A percentile compares a stretch with the other conserved stretches of the same genome.
These are phyloP conservation scores for Serranus cabrilla DNA, from an alignment of 2,797 vertebrate genomes.

Conservation along the genomic window DNA sequence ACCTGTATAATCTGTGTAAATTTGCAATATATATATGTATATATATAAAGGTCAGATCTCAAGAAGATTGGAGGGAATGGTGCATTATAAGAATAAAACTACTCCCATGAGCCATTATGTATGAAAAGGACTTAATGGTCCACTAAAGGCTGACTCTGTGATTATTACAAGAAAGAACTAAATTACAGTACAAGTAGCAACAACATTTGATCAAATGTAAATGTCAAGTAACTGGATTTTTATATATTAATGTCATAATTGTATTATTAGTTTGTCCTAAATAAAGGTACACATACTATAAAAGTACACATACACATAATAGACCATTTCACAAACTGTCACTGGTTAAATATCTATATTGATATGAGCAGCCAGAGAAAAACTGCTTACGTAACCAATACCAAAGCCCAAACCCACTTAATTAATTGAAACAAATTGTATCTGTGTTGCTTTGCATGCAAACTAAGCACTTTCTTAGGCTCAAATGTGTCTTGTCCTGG, in stretches of 20 bases:
- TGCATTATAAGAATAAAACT: constrained; percentile 36
- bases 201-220: neutral
- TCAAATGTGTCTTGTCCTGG: neutral
- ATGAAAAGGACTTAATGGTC: constrained; percentile 19
- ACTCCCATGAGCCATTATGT: constrained; percentile 1
- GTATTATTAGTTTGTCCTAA: neutral
- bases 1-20: constrained; percentile 13
- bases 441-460: constrained; percentile 23
- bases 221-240: neutral
- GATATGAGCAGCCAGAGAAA: constrained; percentile 12
- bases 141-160: constrained; percentile 3
- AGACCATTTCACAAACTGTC: neutral
- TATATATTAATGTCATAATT: neutral
- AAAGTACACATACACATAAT: neutral
- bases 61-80: constrained; percentile 22
- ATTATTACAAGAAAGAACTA: neutral
- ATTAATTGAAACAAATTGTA: constrained; percentile 36
- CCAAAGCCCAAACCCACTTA: neutral
- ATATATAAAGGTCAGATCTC: constrained; percentile 4
- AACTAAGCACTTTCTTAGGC: neutral
- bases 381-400: constrained; percentile 20
- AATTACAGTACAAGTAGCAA: neutral
- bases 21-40: constrained; percentile 5
- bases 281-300: neutral
- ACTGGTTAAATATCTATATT: constrained; percentile 7